phyloP scores from a whole-genome alignment of 2,888 invertebrate species.

The Bibio marci region DNA sequence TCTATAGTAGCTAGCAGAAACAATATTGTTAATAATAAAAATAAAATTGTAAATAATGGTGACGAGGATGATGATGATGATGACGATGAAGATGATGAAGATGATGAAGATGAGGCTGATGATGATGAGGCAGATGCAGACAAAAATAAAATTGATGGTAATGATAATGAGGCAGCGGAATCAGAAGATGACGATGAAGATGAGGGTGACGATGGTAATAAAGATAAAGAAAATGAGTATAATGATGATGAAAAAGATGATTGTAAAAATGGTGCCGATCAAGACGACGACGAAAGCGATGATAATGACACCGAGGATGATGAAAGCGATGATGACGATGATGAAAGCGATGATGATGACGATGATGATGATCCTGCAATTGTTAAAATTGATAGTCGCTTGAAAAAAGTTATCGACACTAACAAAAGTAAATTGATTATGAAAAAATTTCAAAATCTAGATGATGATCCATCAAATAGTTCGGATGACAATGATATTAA shows the following conservation, averaged over 20 bases:
- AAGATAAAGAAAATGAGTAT: conserved; percentile 1
- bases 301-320: not conserved
- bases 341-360: conserved; percentile 17
- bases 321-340: conserved; percentile 11
- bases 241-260: conserved; percentile 9
- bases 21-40: not conserved
- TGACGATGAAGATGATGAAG: too few relatives aligned
- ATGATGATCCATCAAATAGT: not conserved
- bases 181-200: not conserved
- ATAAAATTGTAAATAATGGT: not conserved
- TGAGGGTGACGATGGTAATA: not conserved
- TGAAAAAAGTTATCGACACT: too few relatives aligned
- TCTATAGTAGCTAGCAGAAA: too few relatives aligned
- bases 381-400: too few relatives aligned
- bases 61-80: not conserved
- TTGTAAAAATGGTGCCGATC: conserved; percentile 5
- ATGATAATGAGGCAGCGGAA: not conserved
- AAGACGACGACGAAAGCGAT: not conserved
- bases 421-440: too few relatives aligned
- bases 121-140: not conserved
- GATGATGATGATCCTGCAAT: conserved; percentile 3
- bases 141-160: not conserved
- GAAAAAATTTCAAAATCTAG: not conserved
- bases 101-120: too few relatives aligned
- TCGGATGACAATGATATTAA: not conserved